Base-by-base conservation (phyloP, 2,888 invertebrate species). In the Netelia fuscicornis region DNA sequence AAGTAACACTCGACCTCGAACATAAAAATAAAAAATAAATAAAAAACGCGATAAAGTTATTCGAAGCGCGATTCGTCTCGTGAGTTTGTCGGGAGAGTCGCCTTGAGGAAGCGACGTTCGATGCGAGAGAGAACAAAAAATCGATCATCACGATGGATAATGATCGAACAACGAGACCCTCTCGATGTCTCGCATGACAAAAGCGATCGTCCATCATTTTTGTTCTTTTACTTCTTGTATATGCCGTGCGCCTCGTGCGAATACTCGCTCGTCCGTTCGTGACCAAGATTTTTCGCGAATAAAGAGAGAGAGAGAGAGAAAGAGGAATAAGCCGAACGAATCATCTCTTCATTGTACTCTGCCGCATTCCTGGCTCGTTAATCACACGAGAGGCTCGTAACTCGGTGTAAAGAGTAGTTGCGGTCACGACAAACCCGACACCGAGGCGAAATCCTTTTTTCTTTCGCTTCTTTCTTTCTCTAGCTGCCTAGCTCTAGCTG, bases 311-410 rank as follows among this genome's bases (percentile, higher is more conserved):
- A 52, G 11, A 44, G 56, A 60, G 25, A 64, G 13, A 67, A 65
- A 71, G 2, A 58, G 23, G 56, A 30, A 62, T 37, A 64, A 23
- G 42, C 23, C 17, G 52, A 23, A 54, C 20, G 65, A 58, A 67
- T 42, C n/a, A 42, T 82, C 71, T 79, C 71, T 52, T 79, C 56
- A 62, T 64, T 70, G 23, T 60, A 37, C 54, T 44, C 65, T 30
- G 65, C 54, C 64, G 76, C 76, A 72, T 77, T 77, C 71, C 58
- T 77, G 65, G 71, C 77, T 77, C 82, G 77, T 77, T 82, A 77
- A 82, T 82, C 71, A 72, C 77, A 58, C 76, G 37, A 17, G 58
- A 52, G 60, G 42, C 60, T 60, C 52, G 65, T 13, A 78, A 60
- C 60, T 52, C 25, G 60, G 37, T 68, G 81, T 67, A 81, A 67